Conservation (phyloP, 2,888 invertebrate genomes). For the Pachliopta kotzebuea region DNA sequence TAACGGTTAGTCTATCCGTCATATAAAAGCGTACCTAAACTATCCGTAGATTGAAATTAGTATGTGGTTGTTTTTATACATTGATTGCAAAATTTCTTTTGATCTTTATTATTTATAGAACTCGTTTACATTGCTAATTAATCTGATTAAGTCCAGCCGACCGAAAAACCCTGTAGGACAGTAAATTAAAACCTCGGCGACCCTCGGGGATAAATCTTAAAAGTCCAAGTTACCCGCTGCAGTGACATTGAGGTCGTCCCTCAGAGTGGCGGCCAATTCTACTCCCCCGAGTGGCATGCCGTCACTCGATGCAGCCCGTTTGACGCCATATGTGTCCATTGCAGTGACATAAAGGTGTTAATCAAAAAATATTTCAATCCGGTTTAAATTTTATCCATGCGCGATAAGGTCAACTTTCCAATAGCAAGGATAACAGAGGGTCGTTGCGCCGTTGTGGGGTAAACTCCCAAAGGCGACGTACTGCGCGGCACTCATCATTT, state of each 20-base stretch:
- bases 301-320: slow-evolving; percentile 75
- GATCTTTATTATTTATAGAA: slow-evolving; percentile 9
- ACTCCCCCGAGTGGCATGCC: slow-evolving; percentile 72
- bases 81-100: slow-evolving; percentile 6
- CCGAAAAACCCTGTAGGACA: slow-evolving; percentile 27
- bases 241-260: slow-evolving; percentile 61
- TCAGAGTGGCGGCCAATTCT: slow-evolving; percentile 68
- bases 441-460: slow-evolving; percentile 63
- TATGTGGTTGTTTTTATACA: too few relatives aligned
- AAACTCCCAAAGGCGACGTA: slow-evolving; percentile 75
- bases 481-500: slow-evolving; percentile 77
- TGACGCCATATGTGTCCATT: slow-evolving; percentile 73
- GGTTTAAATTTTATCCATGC: slow-evolving; percentile 48
- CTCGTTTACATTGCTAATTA: slow-evolving; percentile 18
- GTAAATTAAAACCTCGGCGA: slow-evolving; percentile 31
- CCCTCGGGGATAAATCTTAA: slow-evolving; percentile 48
- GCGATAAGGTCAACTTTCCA: slow-evolving; percentile 51
- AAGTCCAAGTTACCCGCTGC: slow-evolving; percentile 48
- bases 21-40: too few relatives aligned
- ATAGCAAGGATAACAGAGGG: slow-evolving; percentile 44
- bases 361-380: slow-evolving; percentile 39
- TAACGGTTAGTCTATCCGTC: too few relatives aligned
- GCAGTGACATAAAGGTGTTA: slow-evolving; percentile 49
- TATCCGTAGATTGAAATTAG: too few relatives aligned
- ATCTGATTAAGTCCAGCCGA: slow-evolving; percentile 32